These are phyloP conservation scores for Semnopithecus entellus DNA, from an alignment of 2,113 vertebrate genomes.

Conservation along the genomic window DNA sequence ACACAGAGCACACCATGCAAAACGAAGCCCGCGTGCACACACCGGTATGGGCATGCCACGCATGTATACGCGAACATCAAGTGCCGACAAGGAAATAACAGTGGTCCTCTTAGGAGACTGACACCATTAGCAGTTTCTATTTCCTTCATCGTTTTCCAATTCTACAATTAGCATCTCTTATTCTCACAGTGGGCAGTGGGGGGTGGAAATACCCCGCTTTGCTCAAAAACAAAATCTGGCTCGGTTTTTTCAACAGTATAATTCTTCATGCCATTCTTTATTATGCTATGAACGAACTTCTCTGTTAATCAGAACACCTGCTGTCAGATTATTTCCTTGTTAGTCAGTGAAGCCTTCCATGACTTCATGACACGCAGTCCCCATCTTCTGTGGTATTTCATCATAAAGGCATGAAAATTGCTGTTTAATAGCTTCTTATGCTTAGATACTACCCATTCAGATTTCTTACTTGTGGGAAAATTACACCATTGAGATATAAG, in stretches of 20 bases:
- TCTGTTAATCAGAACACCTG: constrained; percentile 26
- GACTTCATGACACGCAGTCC: not conserved
- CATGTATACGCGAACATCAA: not conserved
- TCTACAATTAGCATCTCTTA: not conserved
- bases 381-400: not conserved
- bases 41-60: rapidly evolving
- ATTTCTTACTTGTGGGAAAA: constrained; percentile 54
- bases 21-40: rapidly evolving
- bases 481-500: constrained; percentile 51
- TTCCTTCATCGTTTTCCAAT: not conserved
- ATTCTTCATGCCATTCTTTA: constrained; percentile 1
- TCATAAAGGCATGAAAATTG: not conserved
- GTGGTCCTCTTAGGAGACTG: not conserved
- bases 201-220: not conserved
- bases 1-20: not conserved
- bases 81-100: not conserved
- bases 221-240: not conserved
- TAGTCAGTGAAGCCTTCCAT: not conserved
- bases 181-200: not conserved
- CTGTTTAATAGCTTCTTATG: constrained; percentile 9
- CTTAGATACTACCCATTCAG: not conserved
- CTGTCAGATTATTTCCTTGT: not conserved
- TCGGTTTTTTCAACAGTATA: not conserved
- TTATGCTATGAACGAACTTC: constrained; percentile 45
- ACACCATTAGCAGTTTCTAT: not conserved